Base-by-base conservation (phyloP, 2,797 vertebrate genomes). In the Protosalanx chinensis region DNA sequence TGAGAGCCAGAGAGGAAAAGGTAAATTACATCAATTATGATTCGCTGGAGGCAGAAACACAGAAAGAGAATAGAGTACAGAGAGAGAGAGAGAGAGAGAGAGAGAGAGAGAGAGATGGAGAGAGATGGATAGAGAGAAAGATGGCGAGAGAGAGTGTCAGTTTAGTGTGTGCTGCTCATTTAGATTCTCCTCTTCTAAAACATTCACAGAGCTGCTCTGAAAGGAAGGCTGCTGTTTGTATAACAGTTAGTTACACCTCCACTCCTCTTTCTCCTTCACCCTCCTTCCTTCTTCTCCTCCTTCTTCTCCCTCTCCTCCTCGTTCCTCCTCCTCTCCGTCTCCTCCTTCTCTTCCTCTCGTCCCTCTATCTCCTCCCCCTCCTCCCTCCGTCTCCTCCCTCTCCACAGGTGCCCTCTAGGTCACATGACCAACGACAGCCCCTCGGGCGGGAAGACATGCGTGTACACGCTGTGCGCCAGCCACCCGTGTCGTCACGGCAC, bases 401-500 rank as follows among this genome's bases (percentile, higher is more conserved):
- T 30, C 56, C 68, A 35, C 86, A 97, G 95, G 81, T 97, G 95
- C 83, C 95, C 95, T 2, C 70, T 86, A 0, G 95, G 95, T 78
- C 93, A 96, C 81, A 81, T 96, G 87, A 78, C 91, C 37, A 87
- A 88, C 83, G 94, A 95, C 83, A 95, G 93, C 64, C 80, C 88
- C 65, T 82, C 86, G 0, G 93, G 41, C 1, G 41, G 94, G 30
- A 93, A 90, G 76, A 88, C 86, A 65, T 96, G 96, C 0, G 75
- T 95, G 51, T 91, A 93, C 85, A 96, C 95, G 0, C 85, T 92
- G 0, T 97, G 95, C 0, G 95, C 93, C 58, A 87, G 91, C 77
- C 89, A 77, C 7, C 96, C 95, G 0, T 97, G 96, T 80, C 90
- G 91, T 84, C 90, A 93, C 0, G 95, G 95, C 73, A 94, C 94